Evolutionary conservation across 2,888 invertebrate genomes (phyloP), one percentile per base, ranked within the genome.

Genomic region (Idaea dimidiata): DNA sequence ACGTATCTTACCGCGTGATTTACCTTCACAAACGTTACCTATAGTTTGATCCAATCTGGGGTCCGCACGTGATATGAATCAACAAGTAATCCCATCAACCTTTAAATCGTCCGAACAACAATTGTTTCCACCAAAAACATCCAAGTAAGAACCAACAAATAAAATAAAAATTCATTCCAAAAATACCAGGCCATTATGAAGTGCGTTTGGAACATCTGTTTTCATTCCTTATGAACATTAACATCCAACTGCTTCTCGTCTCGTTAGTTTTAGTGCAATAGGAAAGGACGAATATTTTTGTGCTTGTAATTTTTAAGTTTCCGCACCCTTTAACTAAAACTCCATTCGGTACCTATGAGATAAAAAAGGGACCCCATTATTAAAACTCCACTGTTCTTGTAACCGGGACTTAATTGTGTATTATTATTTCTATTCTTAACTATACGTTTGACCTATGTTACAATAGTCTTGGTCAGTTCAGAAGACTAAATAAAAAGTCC

Each of bases 221-320:
- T 56, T 18, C 18, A 56, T 56, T 56, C 56, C 55, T 18, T 6
- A 16, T 17, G 18, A 56, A 1, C 56, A 14, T 17, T 18, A 56
- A 18, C 56, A 17, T 17, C 16, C 17, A 17, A 18, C 17, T 56
- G 18, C 18, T 6, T 56, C 56, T 43, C 32, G 58, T 58, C 58
- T 58, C 62, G 61, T 61, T 61, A 61, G 10, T 56, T 56, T 56
- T 17, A 18, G 56, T 56, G 18, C 18, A 17, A 14, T 17, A 56
- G 56, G 17, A 18, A 56, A 16, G 56, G 56, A 56, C 16, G 56
- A 17, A 17, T 56, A 18, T 56, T 17, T 56, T 56, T 56, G 18
- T 17, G 3, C 17, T 10, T 8, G 43, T 43, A 43, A 43, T 43
- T 43, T 43, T 43, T 43, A 8, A 10, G 24, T 1, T 24, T 24